Conservation (phyloP, 2,888 invertebrate genomes). For the Agrotis ipsilon region DNA sequence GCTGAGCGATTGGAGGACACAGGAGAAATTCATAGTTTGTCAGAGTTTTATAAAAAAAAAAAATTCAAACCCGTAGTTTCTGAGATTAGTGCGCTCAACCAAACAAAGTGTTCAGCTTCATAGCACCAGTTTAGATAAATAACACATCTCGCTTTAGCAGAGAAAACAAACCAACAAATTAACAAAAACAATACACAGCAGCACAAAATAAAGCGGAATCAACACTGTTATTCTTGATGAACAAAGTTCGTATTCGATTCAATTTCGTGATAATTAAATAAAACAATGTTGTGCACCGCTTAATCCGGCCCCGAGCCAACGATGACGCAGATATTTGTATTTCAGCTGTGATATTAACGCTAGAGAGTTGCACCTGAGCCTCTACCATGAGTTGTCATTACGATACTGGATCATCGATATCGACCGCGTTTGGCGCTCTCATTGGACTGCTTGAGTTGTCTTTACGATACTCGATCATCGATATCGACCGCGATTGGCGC, state of each 20-base stretch:
- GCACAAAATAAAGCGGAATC: constrained; percentile 23
- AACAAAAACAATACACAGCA: constrained; percentile 2
- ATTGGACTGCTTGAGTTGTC: too few species aligned
- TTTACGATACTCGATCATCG: too few species aligned
- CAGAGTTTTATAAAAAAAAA: too few species aligned
- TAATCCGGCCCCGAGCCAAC: constrained; percentile 64
- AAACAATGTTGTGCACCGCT: constrained; percentile 37
- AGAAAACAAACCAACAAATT: constrained; percentile 3
- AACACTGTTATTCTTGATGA: constrained; percentile 21
- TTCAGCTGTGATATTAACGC: constrained; percentile 76
- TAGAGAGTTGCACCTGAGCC: constrained; percentile 76
- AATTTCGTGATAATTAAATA: constrained; percentile 45
- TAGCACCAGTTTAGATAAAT: not conserved
- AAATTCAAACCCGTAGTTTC: too few species aligned
- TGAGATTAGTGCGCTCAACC: too few species aligned
- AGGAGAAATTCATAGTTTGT: too few species aligned
- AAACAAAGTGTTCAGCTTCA: too few species aligned
- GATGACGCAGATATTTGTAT: constrained; percentile 70
- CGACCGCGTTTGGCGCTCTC: too few species aligned
- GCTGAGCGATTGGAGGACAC: too few species aligned
- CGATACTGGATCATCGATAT: too few species aligned
- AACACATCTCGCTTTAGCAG: not conserved
- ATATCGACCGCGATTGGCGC: too few species aligned
- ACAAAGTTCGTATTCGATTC: constrained; percentile 29
- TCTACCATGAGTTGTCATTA: too few species aligned